Base-by-base conservation (phyloP, 2,888 invertebrate species). In the Neoascia interrupta region DNA sequence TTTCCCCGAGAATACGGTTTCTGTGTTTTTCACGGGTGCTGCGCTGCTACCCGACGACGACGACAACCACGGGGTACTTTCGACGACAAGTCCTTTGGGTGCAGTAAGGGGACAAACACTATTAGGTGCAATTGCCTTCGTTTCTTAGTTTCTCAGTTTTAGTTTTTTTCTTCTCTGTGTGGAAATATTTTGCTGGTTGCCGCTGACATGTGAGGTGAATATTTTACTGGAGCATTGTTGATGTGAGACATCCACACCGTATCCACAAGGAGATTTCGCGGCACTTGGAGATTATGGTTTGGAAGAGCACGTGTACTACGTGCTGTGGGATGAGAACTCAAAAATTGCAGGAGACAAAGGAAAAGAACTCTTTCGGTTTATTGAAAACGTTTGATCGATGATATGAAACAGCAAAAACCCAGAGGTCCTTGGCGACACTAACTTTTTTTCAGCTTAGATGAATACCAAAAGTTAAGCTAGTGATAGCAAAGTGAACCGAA, bases 131-230 rank as follows among this genome's bases (percentile, higher is more conserved):
- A 74, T 74, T 74, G 54, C 45, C 61, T 74, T 69, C 18, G 54
- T 39, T 49, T 45, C 2, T 23, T n/a, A n/a, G n/a, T n/a, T n/a
- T n/a, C n/a, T n/a, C n/a, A n/a, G 21, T 15, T 11, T 47, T 43
- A 18, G 1, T 11, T 16, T 15, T 37, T 11, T 64, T 31, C 8
- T 60, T 37, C n/a, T n/a, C 28, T 36, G 18, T n/a, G 5, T 1
- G 39, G 16, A 31, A 36, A 37, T 45, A 31, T 58, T 63, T 43
- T 49, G 21, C 15, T 56, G 34, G 41, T 28, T 58, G 66, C n/a
- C n/a, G n/a, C n/a, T 66, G 64, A 66, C 53, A 60, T 74, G 74
- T 74, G 47, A 74, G 68, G 68, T 68, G 61, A 74, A 61, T 74
- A 66, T 54, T 60, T 74, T 47, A 74, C 53, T 41, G 43, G 21